These are phyloP conservation scores for Porites evermanni DNA, from an alignment of 92 coral and sea anemone genomes.

Conservation along the genomic window DNA sequence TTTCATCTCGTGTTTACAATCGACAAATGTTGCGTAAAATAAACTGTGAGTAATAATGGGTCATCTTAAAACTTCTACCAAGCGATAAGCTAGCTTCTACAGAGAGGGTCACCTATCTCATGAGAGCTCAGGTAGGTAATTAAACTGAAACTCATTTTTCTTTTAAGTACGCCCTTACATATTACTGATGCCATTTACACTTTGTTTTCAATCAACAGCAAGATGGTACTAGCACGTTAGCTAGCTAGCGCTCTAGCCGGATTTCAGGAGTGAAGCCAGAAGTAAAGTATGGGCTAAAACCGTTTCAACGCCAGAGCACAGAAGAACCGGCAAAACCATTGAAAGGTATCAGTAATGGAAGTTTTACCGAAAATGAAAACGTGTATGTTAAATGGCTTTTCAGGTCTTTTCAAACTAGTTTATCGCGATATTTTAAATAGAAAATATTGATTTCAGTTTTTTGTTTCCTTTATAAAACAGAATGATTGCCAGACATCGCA, in stretches of 20 bases:
- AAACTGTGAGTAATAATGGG: neutral
- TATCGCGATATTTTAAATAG: neutral
- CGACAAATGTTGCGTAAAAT: conserved; percentile 1
- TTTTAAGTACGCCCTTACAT: neutral
- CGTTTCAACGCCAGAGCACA: neutral
- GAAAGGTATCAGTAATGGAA: too few species aligned
- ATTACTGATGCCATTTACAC: neutral
- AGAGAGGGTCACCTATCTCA: conserved; percentile 12
- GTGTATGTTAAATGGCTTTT: too few species aligned
- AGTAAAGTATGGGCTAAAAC: too few species aligned
- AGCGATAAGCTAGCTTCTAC: neutral
- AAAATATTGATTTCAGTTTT: too few species aligned
- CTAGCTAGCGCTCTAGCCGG: too few species aligned
- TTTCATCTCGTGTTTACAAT: conserved; percentile 30
- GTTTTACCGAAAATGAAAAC: too few species aligned
- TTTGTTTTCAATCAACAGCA: conserved; percentile 3
- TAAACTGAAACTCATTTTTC: neutral
- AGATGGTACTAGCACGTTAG: neutral
- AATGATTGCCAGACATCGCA: neutral
- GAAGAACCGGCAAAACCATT: too few species aligned
- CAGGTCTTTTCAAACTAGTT: too few species aligned
- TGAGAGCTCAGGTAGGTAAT: conserved; percentile 4
- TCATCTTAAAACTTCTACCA: neutral
- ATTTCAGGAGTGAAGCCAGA: neutral
- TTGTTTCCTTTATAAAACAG: neutral